Percentiles rank a stretch among this genome's conserved stretches.
Evolutionary conservation across 2,797 vertebrate genomes (phyloP).

Genomic region (Momotus momota): DNA sequence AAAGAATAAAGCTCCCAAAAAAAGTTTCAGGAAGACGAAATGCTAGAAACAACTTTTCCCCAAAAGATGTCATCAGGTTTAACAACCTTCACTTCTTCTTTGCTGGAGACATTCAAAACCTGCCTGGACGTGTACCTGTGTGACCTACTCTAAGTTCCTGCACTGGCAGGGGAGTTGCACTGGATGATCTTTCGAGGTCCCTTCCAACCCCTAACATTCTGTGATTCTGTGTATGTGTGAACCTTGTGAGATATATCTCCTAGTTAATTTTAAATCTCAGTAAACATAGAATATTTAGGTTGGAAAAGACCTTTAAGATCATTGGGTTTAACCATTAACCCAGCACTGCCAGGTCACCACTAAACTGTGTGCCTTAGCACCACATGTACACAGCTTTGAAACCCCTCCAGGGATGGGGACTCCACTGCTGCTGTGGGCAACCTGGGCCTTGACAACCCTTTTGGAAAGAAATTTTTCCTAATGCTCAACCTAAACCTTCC

Average conservation of each 20-base stretch:
- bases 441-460: too few species aligned
- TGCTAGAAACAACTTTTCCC: not conserved
- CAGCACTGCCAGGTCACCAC: not conserved
- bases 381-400: not conserved
- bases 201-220: too few species aligned
- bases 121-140: too few species aligned
- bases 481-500: too few species aligned
- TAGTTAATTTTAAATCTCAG: not conserved
- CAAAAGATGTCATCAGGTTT: not conserved
- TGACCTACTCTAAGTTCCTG: too few species aligned
- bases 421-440: not conserved
- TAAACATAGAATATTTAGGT: not conserved
- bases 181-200: too few species aligned
- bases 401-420: not conserved
- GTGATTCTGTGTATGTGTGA: too few species aligned
- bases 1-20: not conserved
- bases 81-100: not conserved
- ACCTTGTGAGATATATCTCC: not conserved
- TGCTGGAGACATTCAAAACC: too few species aligned
- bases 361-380: not conserved
- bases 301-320: not conserved
- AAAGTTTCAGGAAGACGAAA: not conserved
- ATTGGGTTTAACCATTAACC: accelerated
- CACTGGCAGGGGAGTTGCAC: too few species aligned
- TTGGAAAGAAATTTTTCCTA: not conserved